Base-by-base conservation (phyloP, 1,140 invertebrate species). In the Panagrolaimus sp. region DNA sequence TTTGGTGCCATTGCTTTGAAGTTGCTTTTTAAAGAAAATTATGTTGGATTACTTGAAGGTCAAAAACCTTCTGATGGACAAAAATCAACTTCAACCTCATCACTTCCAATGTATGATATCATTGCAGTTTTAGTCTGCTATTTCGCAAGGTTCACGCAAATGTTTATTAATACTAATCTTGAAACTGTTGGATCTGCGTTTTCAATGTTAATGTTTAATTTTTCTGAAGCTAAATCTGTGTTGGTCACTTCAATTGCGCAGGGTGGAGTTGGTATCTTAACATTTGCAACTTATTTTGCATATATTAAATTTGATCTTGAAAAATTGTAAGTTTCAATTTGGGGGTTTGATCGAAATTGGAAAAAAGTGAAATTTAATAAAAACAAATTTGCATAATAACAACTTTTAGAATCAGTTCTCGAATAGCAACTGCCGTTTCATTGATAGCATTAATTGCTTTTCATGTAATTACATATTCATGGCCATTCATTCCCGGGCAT, bases 401-500 rank as follows among this genome's bases (percentile, higher is more conserved):
- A 9, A 1, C 14, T 71, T 74, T 72, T 38, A 74, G 72, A 9
- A 44, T 75, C 13, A 65, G 48, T 20, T 77, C 79, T 20, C 53
- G 74, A 43, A 70, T 51, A 8, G 74, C 75, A 63, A 75, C 73
- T 48, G 51, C 79, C 27, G 53, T 45, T 25, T 78, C 73, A 2
- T 66, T 76, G 38, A 16, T 72, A 9, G 74, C 68, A 13, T 48
- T 76, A 5, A 64, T 76, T 8, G 16, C 64, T 53, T 76, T 76
- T 62, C 76, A 76, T 61, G 20, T 76, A 16, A 43, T 76, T 4
- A 76, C 75, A 7, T 72, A 79, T 47, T 65, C 72, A 8, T 76
- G 73, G 71, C 70, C 76, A 13, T 76, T 76, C 64, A 53, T 76
- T 11, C 64, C 73, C 5, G 73, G 73, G 47, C 51, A 57, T 25